Base-by-base conservation (phyloP, 2,113 vertebrate genomes). In the Salvelinus fontinalis region DNA sequence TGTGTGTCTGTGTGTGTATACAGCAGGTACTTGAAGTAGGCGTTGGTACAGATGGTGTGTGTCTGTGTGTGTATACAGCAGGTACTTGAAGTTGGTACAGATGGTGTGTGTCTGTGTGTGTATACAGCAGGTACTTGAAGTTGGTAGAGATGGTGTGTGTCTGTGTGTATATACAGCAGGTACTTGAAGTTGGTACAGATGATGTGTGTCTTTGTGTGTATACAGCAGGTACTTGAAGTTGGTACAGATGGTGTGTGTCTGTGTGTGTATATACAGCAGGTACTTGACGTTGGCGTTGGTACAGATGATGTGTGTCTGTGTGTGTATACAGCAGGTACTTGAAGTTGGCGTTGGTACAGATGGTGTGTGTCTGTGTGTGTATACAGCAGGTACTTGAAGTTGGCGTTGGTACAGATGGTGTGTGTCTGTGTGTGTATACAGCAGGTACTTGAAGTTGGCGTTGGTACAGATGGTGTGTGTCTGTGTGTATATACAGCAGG, bases 211-310 rank as follows among this genome's bases (percentile, higher is more conserved):
- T 24, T 1, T 24, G 24, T 24, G 24, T 24, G 24, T 24, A 24
- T 24, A 24, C 24, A 24, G 24, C 24, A 29, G 3, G 4, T 29
- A 29, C 29, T 29, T 29, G 67, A 24, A 24, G 48, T 1, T 1
- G 0, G 39, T 70, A 20, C 67, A 39, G 29, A 34, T 31, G 8
- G 64, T 44, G 11, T 16, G 57, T 34, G 27, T 44, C 0, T n/a
- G n/a, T 18, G 20, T 18, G n/a, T 29, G 72, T 48, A 7, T 49
- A 18, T 9, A 29, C 57, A 27, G 65, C 18, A 95, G 97, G 85
- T 93, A 99, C 98, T 95, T 98, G 87, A 97, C n/a, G n/a, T n/a
- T n/a, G n/a, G n/a, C 95, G 84, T 98, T 99, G 92, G 98, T 99
- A 79, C 97, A 99, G 93, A 99, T 98, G 92, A 99, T 97, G 85